Base-by-base conservation (phyloP, 2,888 invertebrate genomes). In the Callinectes sapidus region DNA sequence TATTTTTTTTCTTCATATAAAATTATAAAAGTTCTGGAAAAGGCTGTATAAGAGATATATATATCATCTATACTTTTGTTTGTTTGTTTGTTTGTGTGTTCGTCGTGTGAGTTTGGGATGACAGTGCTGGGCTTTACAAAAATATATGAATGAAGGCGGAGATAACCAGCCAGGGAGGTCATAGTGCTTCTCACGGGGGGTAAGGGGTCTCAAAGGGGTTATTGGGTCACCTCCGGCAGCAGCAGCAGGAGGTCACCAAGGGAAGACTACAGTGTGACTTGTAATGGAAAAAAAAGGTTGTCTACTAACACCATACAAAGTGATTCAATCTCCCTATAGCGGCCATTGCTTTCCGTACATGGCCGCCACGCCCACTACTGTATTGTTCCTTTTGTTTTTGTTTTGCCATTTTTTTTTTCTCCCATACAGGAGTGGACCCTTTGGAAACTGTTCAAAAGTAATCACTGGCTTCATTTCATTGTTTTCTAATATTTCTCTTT, bases 21-120 rank as follows among this genome's bases (percentile, higher is more conserved):
- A 90, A 90, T 89, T 89, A 77, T 28, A 66, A 89, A 89, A 89
- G 35, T 28, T 28, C 28, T 89, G 81, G 35, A 81, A 81, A 81
- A 88, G 55, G 87, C 28, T 23, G 32, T 66, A 66, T 23, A 66
- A 71, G 71, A 89, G 42, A 89, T 66, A 89, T 61, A 61, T 42
- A 48, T 48, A 48, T 48, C 48, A 48, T 54, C 54, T 66, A 42
- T 61, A 32, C 54, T 86, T 61, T 86, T 61, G 86, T 85, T 32
- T 35, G 48, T 90, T 85, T 86, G n/a, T 39, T 32, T 90, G 42
- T 32, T 32, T 81, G 35, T 35, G 35, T 81, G n/a, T 71, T 48
- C 10, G 48, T 48, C 61, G 61, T 23, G 16, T 61, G 61, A 61
- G 61, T 16, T 32, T 81, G 23, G 32, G 55, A 32, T 54, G 55